Evolutionary conservation across 2,888 invertebrate genomes (phyloP), one percentile per base, ranked within the genome.

Genomic region (Drosophila maculinotata): DNA sequence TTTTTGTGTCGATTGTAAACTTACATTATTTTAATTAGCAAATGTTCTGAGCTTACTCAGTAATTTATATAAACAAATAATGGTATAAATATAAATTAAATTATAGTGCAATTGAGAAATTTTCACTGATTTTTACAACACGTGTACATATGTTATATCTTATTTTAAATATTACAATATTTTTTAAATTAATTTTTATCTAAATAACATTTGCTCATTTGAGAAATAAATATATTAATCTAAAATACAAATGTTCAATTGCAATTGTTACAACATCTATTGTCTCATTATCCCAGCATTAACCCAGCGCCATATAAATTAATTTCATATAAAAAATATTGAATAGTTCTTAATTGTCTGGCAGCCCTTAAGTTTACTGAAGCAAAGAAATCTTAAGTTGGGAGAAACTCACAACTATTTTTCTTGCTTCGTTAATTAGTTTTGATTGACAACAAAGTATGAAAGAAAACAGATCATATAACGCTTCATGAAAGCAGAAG

Each of bases 1-100:
- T 56, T 53, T 78, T 26, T 49, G 25, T 56, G 31, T 62, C 60
- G 71, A 56, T 60, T 41, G 45, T 33, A 52, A 57, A 41, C 52
- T 20, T 52, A 36, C 17, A 53, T 31, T 17, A 26, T 36, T 30
- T 25, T 28, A 12, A 42, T 41, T 30, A 23, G 15, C 15, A 28
- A 41, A 47, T 51, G 1, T 56, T 69, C 14, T 10, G 7, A 23
- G 10, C 23, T 15, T 4, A n/a, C 8, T n/a, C n/a, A n/a, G n/a
- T n/a, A n/a, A n/a, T n/a, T n/a, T n/a, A n/a, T n/a, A n/a, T n/a
- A n/a, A n/a, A n/a, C n/a, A n/a, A n/a, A n/a, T n/a, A n/a, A n/a
- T n/a, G n/a, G n/a, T n/a, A n/a, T n/a, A n/a, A n/a, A n/a, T 20
- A 26, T 30, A 6, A 30, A 36, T 30, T 28, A 10, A 1, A 23